Evolutionary conservation across 2,113 vertebrate genomes (phyloP).

Genomic region (Pangasianodon hypophthalmus): DNA sequence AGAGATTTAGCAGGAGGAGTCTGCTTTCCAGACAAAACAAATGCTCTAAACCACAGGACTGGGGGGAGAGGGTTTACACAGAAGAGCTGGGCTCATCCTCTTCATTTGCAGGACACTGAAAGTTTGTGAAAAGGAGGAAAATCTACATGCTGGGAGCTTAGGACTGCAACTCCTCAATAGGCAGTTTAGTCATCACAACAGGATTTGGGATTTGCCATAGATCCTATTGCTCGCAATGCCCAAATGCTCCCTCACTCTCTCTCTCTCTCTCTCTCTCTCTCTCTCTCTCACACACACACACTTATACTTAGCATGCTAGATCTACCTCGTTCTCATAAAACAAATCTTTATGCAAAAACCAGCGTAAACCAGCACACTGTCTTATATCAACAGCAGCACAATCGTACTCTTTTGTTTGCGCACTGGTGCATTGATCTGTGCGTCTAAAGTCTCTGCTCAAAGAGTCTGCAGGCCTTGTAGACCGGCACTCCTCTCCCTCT

Average conservation of each 20-base stretch:
- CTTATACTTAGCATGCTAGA: neutral
- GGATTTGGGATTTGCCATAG: conserved; percentile 50
- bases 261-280: neutral
- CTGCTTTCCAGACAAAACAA: conserved; percentile 67
- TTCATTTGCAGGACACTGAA: conserved; percentile 69
- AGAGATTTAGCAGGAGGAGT: conserved; percentile 46
- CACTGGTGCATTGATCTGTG: conserved; percentile 53
- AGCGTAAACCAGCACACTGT: conserved; percentile 44
- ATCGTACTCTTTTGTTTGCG: conserved; percentile 45
- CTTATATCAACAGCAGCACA: conserved; percentile 55
- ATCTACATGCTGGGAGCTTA: conserved; percentile 72
- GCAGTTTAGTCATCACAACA: conserved; percentile 62
- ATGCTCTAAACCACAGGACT: conserved; percentile 53
- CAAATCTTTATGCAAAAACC: conserved; percentile 42
- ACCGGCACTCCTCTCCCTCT: conserved; percentile 75
- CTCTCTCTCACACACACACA: conserved; percentile 5
- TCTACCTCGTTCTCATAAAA: conserved; percentile 25
- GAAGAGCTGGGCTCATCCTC: conserved; percentile 69
- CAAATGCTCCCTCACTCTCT: conserved; percentile 13
- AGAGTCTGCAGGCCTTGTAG: conserved; percentile 75
- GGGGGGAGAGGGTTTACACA: conserved; percentile 60
- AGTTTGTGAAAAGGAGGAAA: conserved; percentile 71
- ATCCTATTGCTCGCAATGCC: conserved; percentile 36
- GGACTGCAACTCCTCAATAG: conserved; percentile 64
- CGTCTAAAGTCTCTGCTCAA: conserved; percentile 68